These are phyloP conservation scores for Papilio aristodemus DNA, from an alignment of 1,140 invertebrate species.

Conservation along the genomic window DNA sequence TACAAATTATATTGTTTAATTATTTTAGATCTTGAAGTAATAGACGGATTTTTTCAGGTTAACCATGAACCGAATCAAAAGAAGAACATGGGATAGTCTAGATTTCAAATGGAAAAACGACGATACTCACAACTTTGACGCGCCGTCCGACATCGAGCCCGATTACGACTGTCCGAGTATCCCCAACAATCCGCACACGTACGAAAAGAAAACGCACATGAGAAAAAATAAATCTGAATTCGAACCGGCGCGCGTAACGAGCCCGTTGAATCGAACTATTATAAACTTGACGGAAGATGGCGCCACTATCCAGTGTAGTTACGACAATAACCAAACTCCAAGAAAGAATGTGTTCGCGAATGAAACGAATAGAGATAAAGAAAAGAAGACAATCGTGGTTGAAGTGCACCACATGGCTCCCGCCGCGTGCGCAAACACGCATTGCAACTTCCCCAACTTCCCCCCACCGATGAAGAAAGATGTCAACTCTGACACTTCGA, in stretches of 20 bases:
- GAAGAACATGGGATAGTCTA: slow-evolving; percentile 73
- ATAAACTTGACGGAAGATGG: slow-evolving; percentile 85
- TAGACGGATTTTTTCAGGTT: slow-evolving; percentile 59
- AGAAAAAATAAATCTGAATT: slow-evolving; percentile 63
- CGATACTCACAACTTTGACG: slow-evolving; percentile 73
- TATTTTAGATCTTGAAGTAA: not conserved
- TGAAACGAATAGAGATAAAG: slow-evolving; percentile 65
- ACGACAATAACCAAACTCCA: slow-evolving; percentile 67
- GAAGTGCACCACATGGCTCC: slow-evolving; percentile 81
- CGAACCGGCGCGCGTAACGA: slow-evolving; percentile 53
- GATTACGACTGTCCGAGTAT: slow-evolving; percentile 78
- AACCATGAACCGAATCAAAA: slow-evolving; percentile 69
- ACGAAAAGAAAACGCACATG: slow-evolving; percentile 65
- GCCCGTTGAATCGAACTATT: slow-evolving; percentile 83
- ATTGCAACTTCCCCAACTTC: slow-evolving; percentile 60
- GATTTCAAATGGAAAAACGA: slow-evolving; percentile 73
- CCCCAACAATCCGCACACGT: slow-evolving; percentile 78
- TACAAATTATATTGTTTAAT: not conserved
- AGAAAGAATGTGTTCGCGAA: slow-evolving; percentile 60
- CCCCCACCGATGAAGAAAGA: slow-evolving; percentile 59
- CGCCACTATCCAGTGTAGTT: slow-evolving; percentile 84
- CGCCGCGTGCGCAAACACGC: slow-evolving; percentile 51
- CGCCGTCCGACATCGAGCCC: slow-evolving; percentile 73
- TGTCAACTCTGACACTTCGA: slow-evolving; percentile 53
- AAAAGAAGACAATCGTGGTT: slow-evolving; percentile 83